Base-by-base conservation (phyloP, 2,113 vertebrate genomes). In the Columbina picui region DNA sequence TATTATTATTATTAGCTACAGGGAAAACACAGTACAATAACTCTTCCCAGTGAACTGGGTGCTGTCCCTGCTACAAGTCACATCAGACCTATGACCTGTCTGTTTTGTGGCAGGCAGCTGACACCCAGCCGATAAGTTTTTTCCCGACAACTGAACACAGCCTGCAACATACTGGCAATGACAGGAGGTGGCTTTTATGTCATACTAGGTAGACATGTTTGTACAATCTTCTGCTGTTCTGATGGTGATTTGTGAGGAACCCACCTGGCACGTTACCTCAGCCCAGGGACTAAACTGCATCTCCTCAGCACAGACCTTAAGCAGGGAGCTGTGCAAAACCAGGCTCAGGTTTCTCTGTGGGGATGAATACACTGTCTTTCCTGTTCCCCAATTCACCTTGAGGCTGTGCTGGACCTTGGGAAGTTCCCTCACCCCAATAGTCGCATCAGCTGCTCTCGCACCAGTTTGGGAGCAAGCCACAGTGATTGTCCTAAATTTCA, bases 151-250 rank as follows among this genome's bases (percentile, higher is more conserved):
- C 29, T 2, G 14, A 78, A 78, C 57, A n/a, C 12, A 89, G 38
- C 68, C 76, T 94, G 88, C 43, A 77, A 89, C 83, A 49, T 89
- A 50, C 32, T 29, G 63, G 45, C 75, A 74, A 84, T 61, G 63
- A 91, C 59, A 81, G 84, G 86, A 96, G 78, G 45, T 87, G 77
- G 90, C 47, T 92, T 94, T 93, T 96, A 82, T 88, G 87, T 59
- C 82, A 70, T 53, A 29, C 27, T 67, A 59, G 85, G 76, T 39
- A 68, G 25, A 60, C 12, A 6, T 22, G 38, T 25, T 80, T 9
- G 0, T 75, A 56, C 14, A n/a, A 50, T 81, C 68, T 84, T 85
- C 79, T 94, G 52, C 67, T 80, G 16, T 13, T 80, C 53, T 49
- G 41, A 34, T 56, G 60, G 53, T 45, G 49, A 36, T 74, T 77